Percentiles rank a stretch among this genome's conserved stretches.
These are phyloP conservation scores for Drosophila niveifrons DNA, from an alignment of 2,888 invertebrate species.

Conservation along the genomic window DNA sequence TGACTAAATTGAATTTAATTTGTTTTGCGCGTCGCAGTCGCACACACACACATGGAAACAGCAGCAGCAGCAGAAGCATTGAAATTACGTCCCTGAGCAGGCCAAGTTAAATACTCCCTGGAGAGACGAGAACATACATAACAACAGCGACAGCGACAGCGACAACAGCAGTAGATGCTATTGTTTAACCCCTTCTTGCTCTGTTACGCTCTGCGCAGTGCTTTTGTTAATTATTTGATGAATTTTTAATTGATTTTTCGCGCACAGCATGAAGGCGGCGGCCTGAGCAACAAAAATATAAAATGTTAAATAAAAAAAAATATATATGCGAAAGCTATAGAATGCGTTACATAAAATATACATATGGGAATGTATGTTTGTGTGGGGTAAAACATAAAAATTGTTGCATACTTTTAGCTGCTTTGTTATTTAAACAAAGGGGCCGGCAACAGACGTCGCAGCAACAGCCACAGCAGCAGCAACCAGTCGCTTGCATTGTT, in stretches of 20 bases:
- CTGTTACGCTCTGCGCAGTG: conserved; percentile 52
- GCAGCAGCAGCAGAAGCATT: conserved; percentile 41
- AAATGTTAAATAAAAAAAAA: conserved; percentile 42
- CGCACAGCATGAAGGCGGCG: conserved; percentile 63
- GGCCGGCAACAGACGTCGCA: conserved; percentile 53
- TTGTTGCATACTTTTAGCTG: conserved; percentile 77
- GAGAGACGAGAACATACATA: conserved; percentile 48
- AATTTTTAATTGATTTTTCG: conserved; percentile 84
- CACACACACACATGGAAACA: conserved; percentile 44
- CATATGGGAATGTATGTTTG: conserved; percentile 10
- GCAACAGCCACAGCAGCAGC: conserved; percentile 40
- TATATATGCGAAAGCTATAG: conserved; percentile 46
- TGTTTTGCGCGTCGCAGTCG: conserved; percentile 74
- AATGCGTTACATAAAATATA: conserved; percentile 45
- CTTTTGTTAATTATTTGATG: conserved; percentile 84
- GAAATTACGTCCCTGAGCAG: conserved; percentile 63
- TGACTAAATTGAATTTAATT: conserved; percentile 84
- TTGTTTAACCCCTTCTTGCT: conserved; percentile 75
- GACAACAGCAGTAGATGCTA: conserved; percentile 50
- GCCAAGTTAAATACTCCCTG: conserved; percentile 77
- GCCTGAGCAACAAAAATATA: conserved; percentile 37
- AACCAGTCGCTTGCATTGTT: conserved; percentile 72
- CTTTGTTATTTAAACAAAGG: conserved; percentile 76
- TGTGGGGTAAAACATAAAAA: conserved; percentile 47
- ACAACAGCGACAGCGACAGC: conserved; percentile 20